Evolutionary conservation across 1,140 invertebrate genomes (phyloP), one percentile per base, ranked within the genome.

Genomic region (Brachionus rotundiformis): DNA sequence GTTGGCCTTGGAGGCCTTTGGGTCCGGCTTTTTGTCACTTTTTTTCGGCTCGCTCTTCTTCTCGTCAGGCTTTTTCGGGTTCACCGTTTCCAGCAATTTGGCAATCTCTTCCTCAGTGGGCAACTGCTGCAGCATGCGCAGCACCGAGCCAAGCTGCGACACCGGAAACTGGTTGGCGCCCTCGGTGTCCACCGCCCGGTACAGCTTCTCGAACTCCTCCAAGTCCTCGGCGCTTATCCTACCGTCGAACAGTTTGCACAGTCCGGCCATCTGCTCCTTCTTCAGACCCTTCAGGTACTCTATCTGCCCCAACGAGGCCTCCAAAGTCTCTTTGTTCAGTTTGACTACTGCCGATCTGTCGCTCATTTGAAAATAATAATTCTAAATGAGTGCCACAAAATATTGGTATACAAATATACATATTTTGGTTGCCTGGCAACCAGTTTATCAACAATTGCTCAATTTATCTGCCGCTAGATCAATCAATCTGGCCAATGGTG

Each of bases 201-300:
- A 79, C 29, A 59, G n/a, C 33, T 79, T 79, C n/a, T 79, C 76
- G 25, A 79, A 59, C 23, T 79, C 76, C 25, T 79, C 76, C 27
- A 79, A 13, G 6, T 79, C 47, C 33, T 54, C 47, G 8, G n/a
- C 16, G 11, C 31, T 59, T 41, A 79, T 36, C 36, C 41, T 54
- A 10, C 59, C 76, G 25, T 79, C 76, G 10, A 79, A 63, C 25
- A 54, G 19, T 27, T 79, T 79, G 10, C 76, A 79, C n/a, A 79
- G n/a, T 3, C 47, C 47, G 27, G 31, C 11, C 11, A 79, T 79
- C 33, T 79, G 76, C 29, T 79, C 76, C 31, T 59, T 79, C 41
- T 79, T 79, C 29, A 79, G 7, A 3, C 33, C 76, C 31, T 79
- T 79, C 11, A 79, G 25, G 13, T 79, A 79, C 3, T 79, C 76